A percentile compares a stretch with the other conserved stretches of the same genome.
phyloP scores from a whole-genome alignment of 2,797 vertebrate species.

The Monodelphis domestica region DNA sequence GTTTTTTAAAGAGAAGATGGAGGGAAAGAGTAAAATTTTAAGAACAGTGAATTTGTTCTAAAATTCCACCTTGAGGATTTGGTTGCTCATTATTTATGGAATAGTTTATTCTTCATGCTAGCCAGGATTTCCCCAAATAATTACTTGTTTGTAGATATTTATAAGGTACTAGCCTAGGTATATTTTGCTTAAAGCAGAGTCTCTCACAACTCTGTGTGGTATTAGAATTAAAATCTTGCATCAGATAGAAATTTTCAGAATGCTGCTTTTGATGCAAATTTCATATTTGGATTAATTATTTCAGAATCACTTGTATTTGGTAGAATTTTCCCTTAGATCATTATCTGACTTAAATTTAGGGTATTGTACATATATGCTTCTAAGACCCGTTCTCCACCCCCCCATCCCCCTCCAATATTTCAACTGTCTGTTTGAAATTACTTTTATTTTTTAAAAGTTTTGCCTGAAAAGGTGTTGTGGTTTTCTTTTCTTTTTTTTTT shows the following conservation, averaged over 20 bases:
- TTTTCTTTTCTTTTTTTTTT: conserved; percentile 71
- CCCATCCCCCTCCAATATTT: conserved; percentile 41
- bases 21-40: conserved; percentile 51
- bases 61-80: conserved; percentile 59
- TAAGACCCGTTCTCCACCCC: conserved; percentile 57
- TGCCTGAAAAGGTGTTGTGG: conserved; percentile 60
- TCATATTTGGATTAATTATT: conserved; percentile 68
- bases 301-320: conserved; percentile 63
- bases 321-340: conserved; percentile 67
- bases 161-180: conserved; percentile 57
- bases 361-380: conserved; percentile 62
- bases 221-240: conserved; percentile 58
- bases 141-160: conserved; percentile 56
- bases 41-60: conserved; percentile 29
- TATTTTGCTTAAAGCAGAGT: conserved; percentile 58
- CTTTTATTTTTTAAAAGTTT: conserved; percentile 72
- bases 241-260: conserved; percentile 62
- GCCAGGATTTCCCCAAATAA: conserved; percentile 61
- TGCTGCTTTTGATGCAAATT: conserved; percentile 58
- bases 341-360: conserved; percentile 65
- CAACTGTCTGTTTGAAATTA: conserved; percentile 54
- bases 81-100: conserved; percentile 65
- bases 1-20: conserved; percentile 41
- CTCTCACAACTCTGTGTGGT: conserved; percentile 49
- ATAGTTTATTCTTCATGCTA: no score